Conservation (phyloP, 2,113 vertebrate species). For the Tupaia tana region DNA sequence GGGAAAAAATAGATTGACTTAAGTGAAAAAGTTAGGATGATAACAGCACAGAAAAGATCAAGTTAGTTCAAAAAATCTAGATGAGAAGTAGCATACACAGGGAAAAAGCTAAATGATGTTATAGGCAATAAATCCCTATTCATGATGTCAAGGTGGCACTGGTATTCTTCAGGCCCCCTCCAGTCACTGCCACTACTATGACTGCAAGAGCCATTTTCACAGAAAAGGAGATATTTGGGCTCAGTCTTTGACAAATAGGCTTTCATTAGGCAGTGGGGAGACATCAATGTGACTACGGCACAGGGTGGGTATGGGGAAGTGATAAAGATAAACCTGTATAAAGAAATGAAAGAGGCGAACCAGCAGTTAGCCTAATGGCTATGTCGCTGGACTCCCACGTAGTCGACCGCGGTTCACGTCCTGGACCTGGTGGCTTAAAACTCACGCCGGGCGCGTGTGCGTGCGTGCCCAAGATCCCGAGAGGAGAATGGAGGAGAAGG, state of each 20-base stretch:
- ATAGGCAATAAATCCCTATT: neutral
- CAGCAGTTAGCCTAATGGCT: no score
- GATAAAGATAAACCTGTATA: neutral
- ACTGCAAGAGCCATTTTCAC: neutral
- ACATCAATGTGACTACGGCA: no score
- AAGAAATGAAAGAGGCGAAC: conserved; percentile 1
- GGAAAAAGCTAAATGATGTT: neutral
- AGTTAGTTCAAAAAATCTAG: conserved; percentile 15
- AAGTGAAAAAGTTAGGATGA: neutral
- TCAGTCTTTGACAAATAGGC: neutral
- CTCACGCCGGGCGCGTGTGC: no score
- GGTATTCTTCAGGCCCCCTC: neutral
- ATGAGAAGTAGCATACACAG: neutral
- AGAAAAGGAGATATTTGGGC: neutral
- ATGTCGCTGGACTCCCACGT: no score
- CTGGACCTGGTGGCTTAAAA: no score
- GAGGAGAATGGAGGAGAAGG: no score
- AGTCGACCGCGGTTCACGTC: no score
- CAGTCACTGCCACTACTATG: neutral
- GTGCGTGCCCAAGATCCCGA: no score
- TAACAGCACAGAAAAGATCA: neutral
- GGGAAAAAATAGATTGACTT: neutral
- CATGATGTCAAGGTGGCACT: no score
- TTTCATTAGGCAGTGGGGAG: neutral
- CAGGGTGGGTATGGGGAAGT: neutral